These are phyloP conservation scores for Willisornis vidua DNA, from an alignment of 2,113 vertebrate species.

Conservation along the genomic window DNA sequence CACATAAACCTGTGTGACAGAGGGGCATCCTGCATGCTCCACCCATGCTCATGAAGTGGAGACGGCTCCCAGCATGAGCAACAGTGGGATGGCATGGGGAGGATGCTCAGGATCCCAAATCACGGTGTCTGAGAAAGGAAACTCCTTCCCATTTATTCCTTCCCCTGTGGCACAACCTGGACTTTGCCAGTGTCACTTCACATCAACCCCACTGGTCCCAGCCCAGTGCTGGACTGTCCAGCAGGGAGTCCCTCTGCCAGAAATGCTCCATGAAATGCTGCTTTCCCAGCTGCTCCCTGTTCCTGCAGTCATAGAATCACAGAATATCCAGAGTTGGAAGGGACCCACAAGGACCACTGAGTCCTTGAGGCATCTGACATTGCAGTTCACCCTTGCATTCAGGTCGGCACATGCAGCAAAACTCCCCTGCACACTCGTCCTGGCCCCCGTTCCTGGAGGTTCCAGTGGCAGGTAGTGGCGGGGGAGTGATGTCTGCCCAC, in stretches of 20 bases:
- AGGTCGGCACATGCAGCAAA: rapidly evolving
- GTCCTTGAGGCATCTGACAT: not conserved
- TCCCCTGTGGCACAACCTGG: not conserved
- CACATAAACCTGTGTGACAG: rapidly evolving
- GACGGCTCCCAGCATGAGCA: not conserved
- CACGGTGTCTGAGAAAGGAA: not conserved
- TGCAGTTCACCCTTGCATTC: rapidly evolving
- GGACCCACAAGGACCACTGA: not conserved
- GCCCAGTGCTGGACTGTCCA: rapidly evolving
- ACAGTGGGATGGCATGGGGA: rapidly evolving
- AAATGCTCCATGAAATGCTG: not conserved
- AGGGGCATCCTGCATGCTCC: rapidly evolving
- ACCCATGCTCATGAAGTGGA: rapidly evolving
- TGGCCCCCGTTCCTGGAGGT: not conserved
- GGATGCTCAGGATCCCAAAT: not conserved
- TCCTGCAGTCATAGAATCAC: not conserved
- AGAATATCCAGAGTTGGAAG: not conserved
- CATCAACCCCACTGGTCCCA: not conserved
- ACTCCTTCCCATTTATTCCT: not conserved
- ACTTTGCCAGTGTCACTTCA: rapidly evolving
- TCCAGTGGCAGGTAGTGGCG: not conserved
- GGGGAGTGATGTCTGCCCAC: not conserved
- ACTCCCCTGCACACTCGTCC: rapidly evolving
- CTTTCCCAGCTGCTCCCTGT: not conserved
- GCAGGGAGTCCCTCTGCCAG: not conserved